Evolutionary conservation across 2,888 invertebrate species (phyloP).

Genomic region (Pterostichus niger): DNA sequence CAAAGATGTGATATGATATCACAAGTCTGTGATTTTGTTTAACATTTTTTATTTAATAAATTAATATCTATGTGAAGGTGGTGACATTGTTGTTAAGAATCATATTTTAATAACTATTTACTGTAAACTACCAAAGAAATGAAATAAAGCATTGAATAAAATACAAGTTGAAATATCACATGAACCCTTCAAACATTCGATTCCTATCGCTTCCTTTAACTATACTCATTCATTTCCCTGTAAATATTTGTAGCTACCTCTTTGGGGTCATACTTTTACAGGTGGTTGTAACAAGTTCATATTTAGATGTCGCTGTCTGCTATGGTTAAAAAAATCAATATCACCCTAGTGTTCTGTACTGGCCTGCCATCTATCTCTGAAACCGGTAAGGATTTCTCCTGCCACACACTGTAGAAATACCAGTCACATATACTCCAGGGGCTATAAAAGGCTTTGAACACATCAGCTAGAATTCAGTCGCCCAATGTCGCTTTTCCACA

Average conservation of each 20-base stretch:
- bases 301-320: not conserved
- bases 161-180: not conserved
- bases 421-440: slow-evolving; percentile 11
- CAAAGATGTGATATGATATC: slow-evolving; percentile 6
- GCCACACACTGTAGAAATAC: not conserved
- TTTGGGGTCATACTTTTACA: too few species aligned
- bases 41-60: slow-evolving; percentile 19
- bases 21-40: not conserved
- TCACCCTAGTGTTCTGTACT: not conserved
- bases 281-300: too few species aligned
- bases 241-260: too few species aligned
- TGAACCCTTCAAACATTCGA: too few species aligned
- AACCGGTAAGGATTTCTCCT: not conserved
- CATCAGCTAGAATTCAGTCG: slow-evolving; percentile 9
- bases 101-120: slow-evolving; percentile 21
- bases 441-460: slow-evolving; percentile 28
- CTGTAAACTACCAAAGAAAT: slow-evolving; percentile 26
- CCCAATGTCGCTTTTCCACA: slow-evolving; percentile 8
- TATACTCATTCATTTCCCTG: too few species aligned
- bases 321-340: not conserved
- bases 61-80: not conserved
- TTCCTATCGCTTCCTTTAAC: too few species aligned
- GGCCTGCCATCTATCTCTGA: not conserved
- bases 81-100: slow-evolving; percentile 3
- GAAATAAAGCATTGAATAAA: slow-evolving; percentile 22